Base-by-base conservation (phyloP, 2,113 vertebrate genomes). In the Crotalus viridis region DNA sequence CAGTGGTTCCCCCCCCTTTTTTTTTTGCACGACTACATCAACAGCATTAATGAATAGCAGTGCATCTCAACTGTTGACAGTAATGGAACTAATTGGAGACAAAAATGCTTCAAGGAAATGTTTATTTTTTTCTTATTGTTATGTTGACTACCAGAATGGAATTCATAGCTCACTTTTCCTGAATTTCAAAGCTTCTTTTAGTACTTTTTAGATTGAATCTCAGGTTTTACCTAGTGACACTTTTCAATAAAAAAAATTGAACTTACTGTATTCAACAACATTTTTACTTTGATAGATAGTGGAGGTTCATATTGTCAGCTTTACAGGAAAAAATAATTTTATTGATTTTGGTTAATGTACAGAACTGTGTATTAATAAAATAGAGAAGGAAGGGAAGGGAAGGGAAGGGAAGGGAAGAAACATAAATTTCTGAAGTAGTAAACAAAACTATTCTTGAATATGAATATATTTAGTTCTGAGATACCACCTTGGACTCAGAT, bases 121-220 rank as follows among this genome's bases (percentile, higher is more conserved):
- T 95, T 94, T 85, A 90, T 91, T 92, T 94, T 94, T 48, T 94
- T 85, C 6, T 39, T 74, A 92, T 94, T 94, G 88, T 92, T 89
- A 87, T 54, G 19, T 24, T 26, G 56, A 28, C 90, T 93, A 88
- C 85, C 90, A 89, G 88, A 94, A 86, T 90, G 12, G 2, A 2
- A 86, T 95, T 93, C 1, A 22, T 74, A 91, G 91, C 90, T 89
- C 19, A 94, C 33, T 64, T 52, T 93, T 55, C 48, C 1, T 5
- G 52, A 74, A 6, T 48, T 92, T 92, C 92, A 95, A 90, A 51
- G 33, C 22, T 94, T 89, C 0, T 87, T n/a, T 91, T 93, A 92
- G 89, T 69, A 26, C 19, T 12, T 94, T 94, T 96, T 85, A 56
- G 87, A 91, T 39, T 89, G 28, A 93, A 92, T 93, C 46, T 24